A percentile compares a stretch with the other conserved stretches of the same genome.
Evolutionary conservation across 2,888 invertebrate genomes (phyloP).

Genomic region (Eulithis testata): DNA sequence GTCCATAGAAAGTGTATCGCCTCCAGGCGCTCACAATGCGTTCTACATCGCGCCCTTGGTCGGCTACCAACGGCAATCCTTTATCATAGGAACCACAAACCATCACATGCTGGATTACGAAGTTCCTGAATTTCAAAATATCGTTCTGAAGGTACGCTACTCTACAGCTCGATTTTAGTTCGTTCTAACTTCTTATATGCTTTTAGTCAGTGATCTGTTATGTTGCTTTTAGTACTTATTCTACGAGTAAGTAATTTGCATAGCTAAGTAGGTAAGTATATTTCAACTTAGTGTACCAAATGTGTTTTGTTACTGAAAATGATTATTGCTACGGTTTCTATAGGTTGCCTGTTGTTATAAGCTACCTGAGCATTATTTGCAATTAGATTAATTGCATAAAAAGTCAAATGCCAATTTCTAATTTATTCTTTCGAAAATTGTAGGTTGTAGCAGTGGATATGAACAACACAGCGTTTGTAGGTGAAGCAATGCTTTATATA

Average conservation of each 20-base stretch:
- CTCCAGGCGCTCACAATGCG: conserved; percentile 70
- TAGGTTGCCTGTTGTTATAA: too few species aligned
- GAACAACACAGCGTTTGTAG: conserved; percentile 56
- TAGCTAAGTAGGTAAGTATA: too few species aligned
- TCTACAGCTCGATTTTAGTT: neutral
- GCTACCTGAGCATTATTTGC: too few species aligned
- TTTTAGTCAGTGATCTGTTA: too few species aligned
- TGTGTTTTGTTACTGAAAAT: too few species aligned
- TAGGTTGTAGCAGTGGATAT: conserved; percentile 72
- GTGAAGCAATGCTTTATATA: conserved; percentile 74
- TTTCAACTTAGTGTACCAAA: too few species aligned
- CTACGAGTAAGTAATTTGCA: too few species aligned
- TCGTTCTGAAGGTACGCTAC: conserved; percentile 64
- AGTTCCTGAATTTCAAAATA: conserved; percentile 73
- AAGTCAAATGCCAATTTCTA: too few species aligned
- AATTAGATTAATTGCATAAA: too few species aligned
- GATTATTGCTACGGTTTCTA: too few species aligned
- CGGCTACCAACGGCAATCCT: conserved; percentile 85
- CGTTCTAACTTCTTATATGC: neutral
- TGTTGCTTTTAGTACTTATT: too few species aligned
- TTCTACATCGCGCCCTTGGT: conserved; percentile 85
- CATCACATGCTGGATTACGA: conserved; percentile 85
- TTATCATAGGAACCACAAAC: conserved; percentile 83
- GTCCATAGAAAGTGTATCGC: conserved; percentile 63
- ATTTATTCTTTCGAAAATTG: neutral